phyloP scores from a whole-genome alignment of 2,888 invertebrate species.

The Heteropelma amictum region DNA sequence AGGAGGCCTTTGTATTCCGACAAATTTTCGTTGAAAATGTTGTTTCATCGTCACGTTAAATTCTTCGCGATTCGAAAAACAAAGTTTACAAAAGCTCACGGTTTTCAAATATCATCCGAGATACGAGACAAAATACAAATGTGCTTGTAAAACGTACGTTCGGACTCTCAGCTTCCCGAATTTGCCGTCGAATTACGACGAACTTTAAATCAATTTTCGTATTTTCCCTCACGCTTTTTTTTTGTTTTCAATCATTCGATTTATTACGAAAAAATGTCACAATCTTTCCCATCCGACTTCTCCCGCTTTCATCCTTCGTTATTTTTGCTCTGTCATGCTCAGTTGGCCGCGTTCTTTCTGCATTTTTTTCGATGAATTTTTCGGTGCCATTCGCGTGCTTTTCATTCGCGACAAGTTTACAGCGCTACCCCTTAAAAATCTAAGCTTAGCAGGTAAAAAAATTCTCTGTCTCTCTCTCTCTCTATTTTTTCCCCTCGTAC shows the following conservation, averaged over 20 bases:
- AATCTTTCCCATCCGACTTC: neutral
- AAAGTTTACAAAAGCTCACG: neutral
- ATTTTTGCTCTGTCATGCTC: slow-evolving; percentile 38
- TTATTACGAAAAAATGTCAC: neutral
- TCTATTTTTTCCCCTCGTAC: neutral
- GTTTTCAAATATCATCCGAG: neutral
- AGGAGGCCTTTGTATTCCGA: slow-evolving; percentile 60
- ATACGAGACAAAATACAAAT: slow-evolving; percentile 22
- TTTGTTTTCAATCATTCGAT: neutral
- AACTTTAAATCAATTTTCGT: neutral
- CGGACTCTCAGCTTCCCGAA: slow-evolving; percentile 36
- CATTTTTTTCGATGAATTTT: slow-evolving; percentile 56
- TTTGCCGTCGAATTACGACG: slow-evolving; percentile 17
- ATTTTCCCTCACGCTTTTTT: neutral
- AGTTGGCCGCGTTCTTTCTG: slow-evolving; percentile 15
- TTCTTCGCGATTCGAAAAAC: too few relatives aligned
- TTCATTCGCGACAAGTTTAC: slow-evolving; percentile 5
- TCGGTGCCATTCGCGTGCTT: slow-evolving; percentile 58
- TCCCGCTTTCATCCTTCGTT: neutral
- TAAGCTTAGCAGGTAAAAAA: slow-evolving; percentile 27
- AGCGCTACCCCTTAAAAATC: slow-evolving; percentile 11
- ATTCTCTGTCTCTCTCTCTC: neutral
- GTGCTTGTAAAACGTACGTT: slow-evolving; percentile 48
- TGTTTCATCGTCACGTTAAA: slow-evolving; percentile 8
- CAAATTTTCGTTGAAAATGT: slow-evolving; percentile 37